Percentiles rank a stretch among this genome's conserved stretches.
phyloP scores from a whole-genome alignment of 2,797 vertebrate genomes.

The Agapornis canus region DNA sequence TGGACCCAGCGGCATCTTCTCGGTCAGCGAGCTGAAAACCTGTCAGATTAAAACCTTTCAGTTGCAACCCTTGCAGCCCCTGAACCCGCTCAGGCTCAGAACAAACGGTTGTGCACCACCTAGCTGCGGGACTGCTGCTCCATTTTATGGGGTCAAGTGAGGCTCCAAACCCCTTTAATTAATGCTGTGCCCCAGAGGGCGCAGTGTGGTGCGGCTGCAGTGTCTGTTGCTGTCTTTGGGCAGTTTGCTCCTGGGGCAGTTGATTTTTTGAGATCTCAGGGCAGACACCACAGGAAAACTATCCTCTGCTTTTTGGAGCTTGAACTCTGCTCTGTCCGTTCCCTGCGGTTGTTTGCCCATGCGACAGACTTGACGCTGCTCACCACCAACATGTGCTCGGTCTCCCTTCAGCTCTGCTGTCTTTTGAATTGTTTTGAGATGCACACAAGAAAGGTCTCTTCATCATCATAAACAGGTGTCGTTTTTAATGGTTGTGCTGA shows the following conservation, averaged over 20 bases:
- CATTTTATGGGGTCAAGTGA: neutral
- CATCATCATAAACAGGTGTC: neutral
- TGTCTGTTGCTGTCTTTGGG: neutral
- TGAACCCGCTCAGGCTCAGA: neutral
- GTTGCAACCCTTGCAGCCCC: neutral
- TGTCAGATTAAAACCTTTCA: neutral
- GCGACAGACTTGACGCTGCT: neutral
- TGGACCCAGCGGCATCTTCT: neutral
- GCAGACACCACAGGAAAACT: neutral
- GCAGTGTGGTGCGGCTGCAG: neutral
- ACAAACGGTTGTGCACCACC: accelerated
- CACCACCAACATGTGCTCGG: neutral
- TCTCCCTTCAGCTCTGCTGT: neutral
- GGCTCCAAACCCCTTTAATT: neutral
- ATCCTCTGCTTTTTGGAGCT: neutral
- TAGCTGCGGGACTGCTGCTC: neutral
- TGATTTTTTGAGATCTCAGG: neutral
- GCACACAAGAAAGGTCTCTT: neutral
- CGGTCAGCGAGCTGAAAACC: neutral
- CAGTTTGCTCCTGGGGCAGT: neutral
- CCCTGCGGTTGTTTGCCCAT: neutral
- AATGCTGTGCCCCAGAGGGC: neutral
- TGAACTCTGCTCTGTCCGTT: neutral
- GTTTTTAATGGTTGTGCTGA: neutral
- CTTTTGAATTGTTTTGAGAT: neutral